These are phyloP conservation scores for Ceratosolen fusciceps DNA, from an alignment of 1,140 invertebrate species.

Conservation along the genomic window DNA sequence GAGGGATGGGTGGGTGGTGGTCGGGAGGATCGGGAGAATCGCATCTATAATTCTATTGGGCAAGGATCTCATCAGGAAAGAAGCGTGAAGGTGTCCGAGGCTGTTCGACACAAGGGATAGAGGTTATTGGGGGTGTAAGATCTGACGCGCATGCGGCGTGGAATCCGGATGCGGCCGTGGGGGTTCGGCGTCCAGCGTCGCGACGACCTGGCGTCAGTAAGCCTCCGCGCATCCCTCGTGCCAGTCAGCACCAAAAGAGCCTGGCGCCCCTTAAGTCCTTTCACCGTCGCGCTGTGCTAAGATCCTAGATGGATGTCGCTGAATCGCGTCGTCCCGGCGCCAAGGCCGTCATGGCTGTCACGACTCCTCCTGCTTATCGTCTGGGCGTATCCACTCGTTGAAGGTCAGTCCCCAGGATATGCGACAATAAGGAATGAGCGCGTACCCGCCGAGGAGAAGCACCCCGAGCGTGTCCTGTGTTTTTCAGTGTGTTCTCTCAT, in stretches of 20 bases:
- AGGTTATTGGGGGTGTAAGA: background rate
- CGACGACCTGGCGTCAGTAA: background rate
- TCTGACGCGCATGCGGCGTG: slow-evolving; percentile 21
- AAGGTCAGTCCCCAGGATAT: slow-evolving; percentile 59
- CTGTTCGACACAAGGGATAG: background rate
- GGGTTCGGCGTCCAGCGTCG: background rate
- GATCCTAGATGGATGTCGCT: slow-evolving; percentile 69
- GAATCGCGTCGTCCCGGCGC: slow-evolving; percentile 61
- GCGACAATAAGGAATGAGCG: background rate
- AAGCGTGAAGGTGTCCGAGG: background rate
- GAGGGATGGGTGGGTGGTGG: too few relatives aligned
- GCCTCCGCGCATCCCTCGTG: slow-evolving; percentile 31
- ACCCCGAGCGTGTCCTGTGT: background rate
- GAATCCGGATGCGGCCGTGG: slow-evolving; percentile 1
- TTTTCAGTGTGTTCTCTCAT: background rate
- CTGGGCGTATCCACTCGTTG: slow-evolving; percentile 50
- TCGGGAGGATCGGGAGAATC: too few relatives aligned
- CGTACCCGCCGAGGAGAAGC: too few relatives aligned
- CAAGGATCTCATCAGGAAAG: background rate
- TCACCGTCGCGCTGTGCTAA: slow-evolving; percentile 57
- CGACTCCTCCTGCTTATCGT: slow-evolving; percentile 49
- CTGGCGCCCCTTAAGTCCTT: background rate
- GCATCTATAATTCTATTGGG: background rate
- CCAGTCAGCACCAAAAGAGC: slow-evolving; percentile 26
- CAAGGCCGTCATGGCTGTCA: slow-evolving; percentile 34